These are phyloP conservation scores for Muntiacus muntjak DNA, from an alignment of 2,113 vertebrate genomes.

Conservation along the genomic window DNA sequence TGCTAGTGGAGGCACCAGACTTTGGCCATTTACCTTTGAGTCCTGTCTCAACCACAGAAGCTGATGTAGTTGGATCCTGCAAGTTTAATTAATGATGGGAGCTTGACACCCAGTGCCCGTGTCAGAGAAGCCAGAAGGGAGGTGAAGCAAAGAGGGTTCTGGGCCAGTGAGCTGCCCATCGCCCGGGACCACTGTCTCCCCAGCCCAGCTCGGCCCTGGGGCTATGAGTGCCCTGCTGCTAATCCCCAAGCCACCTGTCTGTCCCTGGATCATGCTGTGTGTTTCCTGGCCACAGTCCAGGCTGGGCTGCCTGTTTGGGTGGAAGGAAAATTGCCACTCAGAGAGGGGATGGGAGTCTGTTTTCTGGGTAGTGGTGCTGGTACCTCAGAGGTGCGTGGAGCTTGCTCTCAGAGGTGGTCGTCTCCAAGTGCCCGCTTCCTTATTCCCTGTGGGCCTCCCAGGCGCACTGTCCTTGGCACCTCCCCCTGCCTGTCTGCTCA, in stretches of 20 bases:
- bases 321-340: neutral
- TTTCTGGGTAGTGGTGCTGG: neutral
- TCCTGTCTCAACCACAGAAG: neutral
- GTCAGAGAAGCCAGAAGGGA: neutral
- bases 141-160: neutral
- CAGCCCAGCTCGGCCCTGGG: fast-evolving
- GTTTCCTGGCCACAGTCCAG: neutral
- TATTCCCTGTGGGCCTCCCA: neutral
- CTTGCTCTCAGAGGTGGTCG: neutral
- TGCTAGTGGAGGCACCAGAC: neutral
- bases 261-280: too few relatives aligned
- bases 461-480: neutral
- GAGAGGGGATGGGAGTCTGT: neutral
- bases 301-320: neutral
- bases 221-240: neutral
- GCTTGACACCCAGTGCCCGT: neutral
- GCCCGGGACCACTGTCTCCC: neutral
- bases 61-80: neutral
- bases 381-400: neutral
- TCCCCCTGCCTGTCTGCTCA: neutral
- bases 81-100: neutral
- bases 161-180: neutral
- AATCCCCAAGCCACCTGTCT: neutral
- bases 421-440: neutral
- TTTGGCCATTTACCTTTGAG: slow-evolving; percentile 20